Evolutionary conservation across 2,113 vertebrate genomes (phyloP).

Genomic region (Machaerirhynchus nigripectus): DNA sequence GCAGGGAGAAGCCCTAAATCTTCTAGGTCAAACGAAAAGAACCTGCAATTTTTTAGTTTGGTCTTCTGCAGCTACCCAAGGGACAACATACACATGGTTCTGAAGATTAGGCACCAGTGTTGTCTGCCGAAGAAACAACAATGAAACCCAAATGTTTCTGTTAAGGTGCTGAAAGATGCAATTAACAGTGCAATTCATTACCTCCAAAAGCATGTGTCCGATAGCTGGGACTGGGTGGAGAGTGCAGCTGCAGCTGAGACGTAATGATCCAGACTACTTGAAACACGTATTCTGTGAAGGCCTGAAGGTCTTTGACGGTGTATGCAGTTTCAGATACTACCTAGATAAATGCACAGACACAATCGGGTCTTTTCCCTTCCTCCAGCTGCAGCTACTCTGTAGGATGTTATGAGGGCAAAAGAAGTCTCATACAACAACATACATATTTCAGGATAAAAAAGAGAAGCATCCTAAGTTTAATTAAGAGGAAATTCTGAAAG

Average conservation of each 20-base stretch:
- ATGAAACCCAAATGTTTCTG: not conserved
- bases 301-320: constrained; percentile 60
- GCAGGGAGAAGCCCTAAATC: not conserved
- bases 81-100: accelerated
- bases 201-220: constrained; percentile 73
- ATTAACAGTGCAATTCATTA: constrained; percentile 4
- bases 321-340: constrained; percentile 63
- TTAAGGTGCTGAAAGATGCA: not conserved
- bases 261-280: constrained; percentile 76
- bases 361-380: not conserved
- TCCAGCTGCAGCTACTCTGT: not conserved
- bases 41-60: not conserved
- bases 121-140: not conserved
- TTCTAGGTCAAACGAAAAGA: not conserved
- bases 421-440: not conserved
- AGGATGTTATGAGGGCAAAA: not conserved
- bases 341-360: constrained; percentile 47
- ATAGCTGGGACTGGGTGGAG: constrained; percentile 66
- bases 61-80: not conserved
- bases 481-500: not conserved
- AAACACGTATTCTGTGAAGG: constrained; percentile 76
- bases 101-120: not conserved
- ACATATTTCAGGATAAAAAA: not conserved
- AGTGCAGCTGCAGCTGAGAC: constrained; percentile 67
- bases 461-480: not conserved